Evolutionary conservation across 2,113 vertebrate genomes (phyloP).

Genomic region (Bubo blakistoni): DNA sequence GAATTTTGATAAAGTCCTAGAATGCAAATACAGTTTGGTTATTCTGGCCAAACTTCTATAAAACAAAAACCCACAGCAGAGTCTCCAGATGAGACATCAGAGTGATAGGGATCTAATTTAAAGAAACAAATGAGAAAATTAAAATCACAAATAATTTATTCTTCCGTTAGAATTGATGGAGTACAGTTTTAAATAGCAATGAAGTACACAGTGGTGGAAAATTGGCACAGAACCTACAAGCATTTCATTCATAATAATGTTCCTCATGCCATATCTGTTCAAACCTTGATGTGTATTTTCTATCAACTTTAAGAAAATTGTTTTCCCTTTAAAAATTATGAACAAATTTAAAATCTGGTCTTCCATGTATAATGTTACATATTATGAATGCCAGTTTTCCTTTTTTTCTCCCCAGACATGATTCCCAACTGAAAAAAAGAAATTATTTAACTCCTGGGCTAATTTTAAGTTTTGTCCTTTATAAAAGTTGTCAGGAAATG

Average conservation of each 20-base stretch:
- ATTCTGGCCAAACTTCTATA: constrained; percentile 63
- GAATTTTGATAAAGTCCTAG: constrained; percentile 80
- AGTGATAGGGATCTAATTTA: constrained; percentile 76
- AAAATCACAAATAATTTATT: constrained; percentile 93
- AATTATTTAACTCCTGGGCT: constrained; percentile 48
- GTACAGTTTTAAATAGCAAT: constrained; percentile 93
- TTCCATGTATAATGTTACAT: constrained; percentile 7
- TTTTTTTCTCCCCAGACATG: not conserved
- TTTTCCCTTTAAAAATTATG: constrained; percentile 50
- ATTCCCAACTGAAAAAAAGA: constrained; percentile 32
- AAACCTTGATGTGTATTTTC: constrained; percentile 61
- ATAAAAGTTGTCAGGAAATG: constrained; percentile 3
- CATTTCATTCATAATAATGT: constrained; percentile 68
- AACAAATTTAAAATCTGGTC: constrained; percentile 33
- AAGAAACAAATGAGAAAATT: constrained; percentile 78
- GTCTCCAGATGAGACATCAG: constrained; percentile 71
- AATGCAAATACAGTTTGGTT: constrained; percentile 69
- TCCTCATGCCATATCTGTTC: constrained; percentile 58
- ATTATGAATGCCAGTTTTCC: not conserved
- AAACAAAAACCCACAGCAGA: constrained; percentile 67
- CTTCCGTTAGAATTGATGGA: constrained; percentile 81
- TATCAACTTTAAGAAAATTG: constrained; percentile 24
- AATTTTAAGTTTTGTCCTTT: constrained; percentile 32
- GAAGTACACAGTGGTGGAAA: constrained; percentile 84
- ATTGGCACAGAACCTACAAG: constrained; percentile 78